A percentile compares a stretch with the other conserved stretches of the same genome.
These are phyloP conservation scores for Campylomormyrus numenius DNA, from an alignment of 2,113 vertebrate species.

Conservation along the genomic window DNA sequence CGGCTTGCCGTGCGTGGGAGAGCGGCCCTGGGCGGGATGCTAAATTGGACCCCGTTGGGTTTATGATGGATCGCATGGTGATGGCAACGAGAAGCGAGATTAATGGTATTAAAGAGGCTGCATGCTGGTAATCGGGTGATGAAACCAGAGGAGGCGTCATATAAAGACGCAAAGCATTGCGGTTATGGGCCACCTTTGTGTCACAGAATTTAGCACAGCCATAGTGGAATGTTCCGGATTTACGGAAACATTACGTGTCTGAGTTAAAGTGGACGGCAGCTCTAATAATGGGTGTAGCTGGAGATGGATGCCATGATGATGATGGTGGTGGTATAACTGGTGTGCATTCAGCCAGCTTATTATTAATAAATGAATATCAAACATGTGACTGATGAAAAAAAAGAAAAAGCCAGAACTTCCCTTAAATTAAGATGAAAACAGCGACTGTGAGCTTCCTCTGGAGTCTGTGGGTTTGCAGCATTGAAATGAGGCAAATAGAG, in stretches of 20 bases:
- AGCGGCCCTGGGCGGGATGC: neutral
- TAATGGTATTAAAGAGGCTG: neutral
- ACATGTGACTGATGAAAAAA: neutral
- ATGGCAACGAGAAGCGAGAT: neutral
- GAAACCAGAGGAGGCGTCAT: neutral
- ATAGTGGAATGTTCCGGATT: neutral
- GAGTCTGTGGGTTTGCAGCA: neutral
- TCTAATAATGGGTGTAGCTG: neutral
- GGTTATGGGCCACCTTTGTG: neutral
- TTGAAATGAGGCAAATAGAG: neutral
- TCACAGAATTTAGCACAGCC: neutral
- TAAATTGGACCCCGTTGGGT: neutral
- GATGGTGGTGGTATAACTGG: neutral
- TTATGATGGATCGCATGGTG: slow-evolving; percentile 4
- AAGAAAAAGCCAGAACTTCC: neutral
- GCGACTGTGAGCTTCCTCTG: neutral
- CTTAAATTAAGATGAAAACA: neutral
- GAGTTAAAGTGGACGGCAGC: neutral
- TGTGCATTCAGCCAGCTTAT: neutral
- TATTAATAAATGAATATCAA: neutral
- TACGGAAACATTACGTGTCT: neutral
- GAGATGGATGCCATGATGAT: neutral
- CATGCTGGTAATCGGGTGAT: neutral
- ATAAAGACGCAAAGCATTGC: neutral
- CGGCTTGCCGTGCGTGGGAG: neutral